Conservation (phyloP, 2,888 invertebrate genomes). For the Unio delphinus region DNA sequence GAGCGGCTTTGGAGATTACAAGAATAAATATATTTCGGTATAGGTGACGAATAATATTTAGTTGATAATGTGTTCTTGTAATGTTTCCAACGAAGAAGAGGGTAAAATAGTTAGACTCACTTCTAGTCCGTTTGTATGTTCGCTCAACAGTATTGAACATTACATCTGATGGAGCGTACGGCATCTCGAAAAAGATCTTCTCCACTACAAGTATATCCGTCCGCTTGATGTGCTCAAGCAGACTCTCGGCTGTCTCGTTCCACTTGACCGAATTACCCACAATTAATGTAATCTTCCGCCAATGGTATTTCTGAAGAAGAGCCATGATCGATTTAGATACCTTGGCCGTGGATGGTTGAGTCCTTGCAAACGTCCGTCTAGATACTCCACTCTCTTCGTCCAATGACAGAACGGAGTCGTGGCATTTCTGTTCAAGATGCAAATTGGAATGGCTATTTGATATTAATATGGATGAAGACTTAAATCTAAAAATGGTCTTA, state of each 20-base stretch:
- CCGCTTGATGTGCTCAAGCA: constrained; percentile 82
- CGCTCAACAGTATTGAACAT: constrained; percentile 79
- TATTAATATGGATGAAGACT: too few species aligned
- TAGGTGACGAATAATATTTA: too few species aligned
- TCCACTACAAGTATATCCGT: constrained; percentile 83
- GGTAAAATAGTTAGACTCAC: constrained; percentile 73
- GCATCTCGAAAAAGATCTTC: constrained; percentile 73
- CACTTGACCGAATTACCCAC: constrained; percentile 46
- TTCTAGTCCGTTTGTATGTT: constrained; percentile 84
- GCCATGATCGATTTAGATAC: constrained; percentile 88
- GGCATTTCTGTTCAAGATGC: constrained; percentile 83
- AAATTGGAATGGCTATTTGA: too few species aligned
- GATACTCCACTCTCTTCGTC: constrained; percentile 72
- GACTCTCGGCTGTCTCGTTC: constrained; percentile 80
- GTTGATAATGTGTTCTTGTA: too few species aligned
- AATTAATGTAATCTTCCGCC: constrained; percentile 79
- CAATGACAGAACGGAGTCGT: constrained; percentile 88
- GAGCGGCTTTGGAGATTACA: too few species aligned
- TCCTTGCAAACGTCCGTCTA: constrained; percentile 90
- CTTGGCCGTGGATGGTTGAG: constrained; percentile 94
- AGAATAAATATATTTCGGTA: too few species aligned
- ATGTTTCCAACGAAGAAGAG: too few species aligned
- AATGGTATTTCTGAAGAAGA: constrained; percentile 89
- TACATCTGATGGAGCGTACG: constrained; percentile 39
- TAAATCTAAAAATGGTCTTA: too few species aligned